Percentiles rank a stretch among this genome's conserved stretches.
Conservation (phyloP, 2,797 vertebrate genomes). For the Tadarida brasiliensis region DNA sequence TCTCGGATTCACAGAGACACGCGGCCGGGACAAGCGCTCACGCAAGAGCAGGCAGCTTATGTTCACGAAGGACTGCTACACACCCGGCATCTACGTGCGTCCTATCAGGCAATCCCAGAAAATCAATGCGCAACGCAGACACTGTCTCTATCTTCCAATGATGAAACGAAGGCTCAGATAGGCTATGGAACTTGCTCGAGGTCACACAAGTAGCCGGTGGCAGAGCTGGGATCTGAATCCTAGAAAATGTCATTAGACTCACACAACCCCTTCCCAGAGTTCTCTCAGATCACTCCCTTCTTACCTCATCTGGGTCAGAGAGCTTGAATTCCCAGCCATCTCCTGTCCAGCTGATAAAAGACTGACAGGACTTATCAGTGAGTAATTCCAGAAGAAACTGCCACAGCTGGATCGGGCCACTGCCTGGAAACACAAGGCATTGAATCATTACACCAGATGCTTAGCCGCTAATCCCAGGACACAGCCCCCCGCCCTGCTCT, state of each 20-base stretch:
- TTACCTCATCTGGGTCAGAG: slow-evolving; percentile 99
- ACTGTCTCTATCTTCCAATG: not conserved
- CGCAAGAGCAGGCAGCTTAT: not conserved
- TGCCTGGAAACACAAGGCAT: slow-evolving; percentile 90
- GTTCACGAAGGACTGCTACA: not conserved
- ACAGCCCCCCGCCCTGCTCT: not conserved
- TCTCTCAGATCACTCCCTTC: not conserved
- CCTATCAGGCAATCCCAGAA: not conserved
- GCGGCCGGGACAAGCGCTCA: not conserved
- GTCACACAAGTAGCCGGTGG: not conserved
- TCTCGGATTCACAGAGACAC: not conserved
- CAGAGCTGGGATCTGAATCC: not conserved
- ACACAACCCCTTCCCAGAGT: not conserved
- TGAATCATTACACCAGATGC: slow-evolving; percentile 19
- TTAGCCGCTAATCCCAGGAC: not conserved
- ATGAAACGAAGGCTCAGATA: not conserved
- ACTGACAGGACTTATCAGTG: slow-evolving; percentile 99
- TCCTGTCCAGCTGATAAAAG: slow-evolving; percentile 99
- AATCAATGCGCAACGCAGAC: not conserved
- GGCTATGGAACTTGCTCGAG: not conserved
- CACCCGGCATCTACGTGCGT: not conserved
- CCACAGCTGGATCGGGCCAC: slow-evolving; percentile 99
- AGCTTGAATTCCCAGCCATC: slow-evolving; percentile 99
- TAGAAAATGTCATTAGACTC: not conserved
- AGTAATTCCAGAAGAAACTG: slow-evolving; percentile 99